Base-by-base conservation (phyloP, 2,797 vertebrate species). In the Sebastes glaucus region DNA sequence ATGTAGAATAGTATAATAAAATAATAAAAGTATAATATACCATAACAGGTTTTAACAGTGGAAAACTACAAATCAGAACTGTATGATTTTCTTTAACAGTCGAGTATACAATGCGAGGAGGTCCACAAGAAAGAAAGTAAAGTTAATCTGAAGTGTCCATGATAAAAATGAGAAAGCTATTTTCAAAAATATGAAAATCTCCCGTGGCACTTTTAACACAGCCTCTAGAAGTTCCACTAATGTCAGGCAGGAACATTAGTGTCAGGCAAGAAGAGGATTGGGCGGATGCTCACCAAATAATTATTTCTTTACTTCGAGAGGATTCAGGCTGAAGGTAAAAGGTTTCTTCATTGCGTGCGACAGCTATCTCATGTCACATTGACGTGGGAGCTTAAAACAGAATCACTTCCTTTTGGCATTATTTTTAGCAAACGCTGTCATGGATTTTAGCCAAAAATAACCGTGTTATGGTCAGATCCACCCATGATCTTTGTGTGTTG, bases 351-450 rank as follows among this genome's bases (percentile, higher is more conserved):
- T 13, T 60, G 53, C 11, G 23, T 53, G 2, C 7, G 76, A 81
- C 80, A 71, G 30, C 3, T 4, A 11, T n/a, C 74, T 59, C 53
- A 22, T 71, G 55, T 79, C 73, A 52, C 23, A 28, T 10, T 62
- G 71, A 85, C 38, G 10, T 42, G 6, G 6, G 46, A 30, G 28
- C 52, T 72, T n/a, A 73, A 78, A 83, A 84, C 46, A 60, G 69
- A 84, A 81, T 74, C 81, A 89, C 91, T 92, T 93, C 91, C 90
- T 75, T 86, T 65, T 35, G 4, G 2, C 6, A 4, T 55, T 90
- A 93, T 93, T 90, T 84, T 86, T 86, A 87, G 87, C 56, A 7
- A 13, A 11, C 11, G 7, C 4, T 2, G 74, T 93, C 77, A 82
- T 65, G 72, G 69, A 84, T 62, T 72, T 66, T 5, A 23, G 7